phyloP scores from a whole-genome alignment of 2,113 vertebrate species.

The Peromyscus polionotus region DNA sequence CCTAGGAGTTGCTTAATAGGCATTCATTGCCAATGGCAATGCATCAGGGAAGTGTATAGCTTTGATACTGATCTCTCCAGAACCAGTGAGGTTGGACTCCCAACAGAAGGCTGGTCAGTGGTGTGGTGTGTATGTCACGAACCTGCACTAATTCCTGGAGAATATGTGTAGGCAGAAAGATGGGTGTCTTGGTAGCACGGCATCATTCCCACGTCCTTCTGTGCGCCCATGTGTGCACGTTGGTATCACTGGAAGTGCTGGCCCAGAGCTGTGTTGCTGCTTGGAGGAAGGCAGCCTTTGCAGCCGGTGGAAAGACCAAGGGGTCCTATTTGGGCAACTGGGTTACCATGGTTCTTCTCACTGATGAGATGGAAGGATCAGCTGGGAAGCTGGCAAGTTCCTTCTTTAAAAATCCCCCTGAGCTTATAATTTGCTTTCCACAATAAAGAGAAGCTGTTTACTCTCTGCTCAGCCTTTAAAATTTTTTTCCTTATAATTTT shows the following conservation, averaged over 20 bases:
- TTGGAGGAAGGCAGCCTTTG: rapidly evolving
- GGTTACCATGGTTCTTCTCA: background rate
- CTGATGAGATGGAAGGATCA: background rate
- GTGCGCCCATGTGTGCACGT: rapidly evolving
- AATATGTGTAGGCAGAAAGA: background rate
- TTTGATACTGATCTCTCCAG: background rate
- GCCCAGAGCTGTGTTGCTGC: background rate
- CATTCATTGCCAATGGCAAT: rapidly evolving
- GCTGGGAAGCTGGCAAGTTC: background rate
- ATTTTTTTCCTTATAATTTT: background rate
- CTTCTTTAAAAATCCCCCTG: background rate
- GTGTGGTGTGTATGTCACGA: rapidly evolving
- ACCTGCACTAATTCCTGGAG: background rate
- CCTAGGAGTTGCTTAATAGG: background rate
- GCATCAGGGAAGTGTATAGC: background rate
- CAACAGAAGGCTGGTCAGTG: background rate
- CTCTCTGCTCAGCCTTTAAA: background rate
- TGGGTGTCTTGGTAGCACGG: rapidly evolving
- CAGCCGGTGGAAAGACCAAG: rapidly evolving
- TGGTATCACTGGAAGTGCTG: rapidly evolving
- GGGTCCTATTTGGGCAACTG: background rate
- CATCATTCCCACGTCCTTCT: too few relatives aligned
- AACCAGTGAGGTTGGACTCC: background rate
- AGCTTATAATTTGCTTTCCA: background rate
- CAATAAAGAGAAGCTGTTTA: background rate